These are phyloP conservation scores for Rhinolophus ferrumequinum DNA, from an alignment of 2,113 vertebrate genomes.

Conservation along the genomic window DNA sequence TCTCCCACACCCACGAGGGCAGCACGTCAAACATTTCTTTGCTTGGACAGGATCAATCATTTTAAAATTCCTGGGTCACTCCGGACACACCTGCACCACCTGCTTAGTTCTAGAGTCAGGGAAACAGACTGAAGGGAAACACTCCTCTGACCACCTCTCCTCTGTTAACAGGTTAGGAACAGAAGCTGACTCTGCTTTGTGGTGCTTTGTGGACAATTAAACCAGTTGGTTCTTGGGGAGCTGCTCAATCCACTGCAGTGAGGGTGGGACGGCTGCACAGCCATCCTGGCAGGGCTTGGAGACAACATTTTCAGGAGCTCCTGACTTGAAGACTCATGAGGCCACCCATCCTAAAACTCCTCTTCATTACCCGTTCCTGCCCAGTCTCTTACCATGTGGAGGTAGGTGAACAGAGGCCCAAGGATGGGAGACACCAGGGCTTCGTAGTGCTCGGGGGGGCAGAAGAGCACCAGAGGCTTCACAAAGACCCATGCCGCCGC, in stretches of 20 bases:
- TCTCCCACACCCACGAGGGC: background rate
- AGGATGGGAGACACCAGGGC: constrained; percentile 94
- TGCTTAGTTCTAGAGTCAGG: background rate
- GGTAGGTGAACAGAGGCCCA: constrained; percentile 94
- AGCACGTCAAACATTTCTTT: background rate
- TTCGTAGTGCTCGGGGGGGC: constrained; percentile 93
- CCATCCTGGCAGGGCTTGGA: background rate
- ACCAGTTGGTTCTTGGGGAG: background rate
- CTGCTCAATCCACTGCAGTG: background rate
- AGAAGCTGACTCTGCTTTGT: background rate
- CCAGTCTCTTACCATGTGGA: constrained; percentile 91
- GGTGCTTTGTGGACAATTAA: background rate
- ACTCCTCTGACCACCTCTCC: background rate
- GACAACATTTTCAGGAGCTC: background rate
- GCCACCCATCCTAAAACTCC: background rate
- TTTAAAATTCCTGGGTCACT: background rate
- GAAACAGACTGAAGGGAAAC: background rate
- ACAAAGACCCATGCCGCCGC: constrained; percentile 90
- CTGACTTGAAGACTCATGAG: background rate
- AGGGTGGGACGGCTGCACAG: background rate
- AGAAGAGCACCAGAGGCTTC: constrained; percentile 94
- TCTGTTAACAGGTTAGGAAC: background rate
- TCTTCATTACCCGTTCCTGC: background rate
- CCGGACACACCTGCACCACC: background rate
- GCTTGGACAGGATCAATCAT: background rate